Evolutionary conservation across 2,113 vertebrate species (phyloP).

Genomic region (Callipepla squamata): DNA sequence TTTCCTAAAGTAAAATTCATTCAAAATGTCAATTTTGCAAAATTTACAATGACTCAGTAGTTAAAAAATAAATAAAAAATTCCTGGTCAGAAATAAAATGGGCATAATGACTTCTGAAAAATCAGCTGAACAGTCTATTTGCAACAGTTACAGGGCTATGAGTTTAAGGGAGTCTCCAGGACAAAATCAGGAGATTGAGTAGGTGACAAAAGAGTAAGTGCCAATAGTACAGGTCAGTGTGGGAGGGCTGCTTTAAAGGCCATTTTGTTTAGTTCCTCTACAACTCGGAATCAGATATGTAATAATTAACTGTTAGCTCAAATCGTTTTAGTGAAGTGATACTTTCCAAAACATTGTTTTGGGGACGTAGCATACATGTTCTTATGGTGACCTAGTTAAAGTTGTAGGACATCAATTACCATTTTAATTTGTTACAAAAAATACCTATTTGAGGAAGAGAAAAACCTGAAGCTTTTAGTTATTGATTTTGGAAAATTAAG

Average conservation of each 20-base stretch:
- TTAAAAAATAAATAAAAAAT: not conserved
- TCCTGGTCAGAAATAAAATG: not conserved
- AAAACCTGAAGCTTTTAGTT: not conserved
- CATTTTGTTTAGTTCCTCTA: not conserved
- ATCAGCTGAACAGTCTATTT: not conserved
- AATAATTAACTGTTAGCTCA: not conserved
- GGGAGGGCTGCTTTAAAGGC: not conserved
- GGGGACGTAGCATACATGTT: not conserved
- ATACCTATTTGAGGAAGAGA: not conserved
- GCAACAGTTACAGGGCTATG: not conserved
- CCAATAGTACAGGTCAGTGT: not conserved
- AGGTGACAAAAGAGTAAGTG: not conserved
- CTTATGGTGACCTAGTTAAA: not conserved
- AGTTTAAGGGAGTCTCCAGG: rapidly evolving
- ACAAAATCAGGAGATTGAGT: not conserved
- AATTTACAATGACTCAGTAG: not conserved
- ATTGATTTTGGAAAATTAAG: not conserved
- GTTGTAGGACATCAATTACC: not conserved
- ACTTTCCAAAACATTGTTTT: not conserved
- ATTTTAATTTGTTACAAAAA: not conserved
- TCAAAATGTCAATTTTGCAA: not conserved
- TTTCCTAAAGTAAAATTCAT: not conserved
- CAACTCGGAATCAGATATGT: not conserved
- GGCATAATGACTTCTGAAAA: not conserved
- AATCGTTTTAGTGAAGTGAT: not conserved